phyloP scores from a whole-genome alignment of 2,113 vertebrate species.

The Podarcis raffonei region DNA sequence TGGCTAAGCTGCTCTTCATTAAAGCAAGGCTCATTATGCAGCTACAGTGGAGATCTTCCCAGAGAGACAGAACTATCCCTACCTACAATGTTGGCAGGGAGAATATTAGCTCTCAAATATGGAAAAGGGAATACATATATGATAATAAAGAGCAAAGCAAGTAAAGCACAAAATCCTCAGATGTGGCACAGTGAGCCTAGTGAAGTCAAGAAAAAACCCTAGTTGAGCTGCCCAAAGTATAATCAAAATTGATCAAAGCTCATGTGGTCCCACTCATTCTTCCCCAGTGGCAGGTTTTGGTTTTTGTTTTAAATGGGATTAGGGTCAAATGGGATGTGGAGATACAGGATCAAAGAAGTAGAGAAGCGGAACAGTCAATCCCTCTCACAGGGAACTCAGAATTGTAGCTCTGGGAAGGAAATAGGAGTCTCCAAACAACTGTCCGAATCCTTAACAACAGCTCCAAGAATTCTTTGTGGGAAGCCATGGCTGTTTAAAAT shows the following conservation, averaged over 20 bases:
- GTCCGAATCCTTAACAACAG: no score
- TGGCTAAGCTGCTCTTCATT: conserved; percentile 9
- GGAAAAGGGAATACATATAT: not conserved
- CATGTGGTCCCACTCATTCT: not conserved
- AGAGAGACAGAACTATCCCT: not conserved
- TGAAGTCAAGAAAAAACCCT: not conserved
- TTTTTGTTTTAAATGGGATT: not conserved
- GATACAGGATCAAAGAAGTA: not conserved
- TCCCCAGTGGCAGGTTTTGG: not conserved
- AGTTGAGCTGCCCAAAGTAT: not conserved
- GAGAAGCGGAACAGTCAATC: not conserved
- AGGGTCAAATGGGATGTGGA: not conserved
- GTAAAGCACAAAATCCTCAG: not conserved
- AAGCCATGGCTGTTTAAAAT: no score
- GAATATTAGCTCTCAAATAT: not conserved
- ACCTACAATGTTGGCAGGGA: not conserved
- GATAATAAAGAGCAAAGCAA: not conserved
- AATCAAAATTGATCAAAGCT: not conserved
- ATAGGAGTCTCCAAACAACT: no score
- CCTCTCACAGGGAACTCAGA: no score
- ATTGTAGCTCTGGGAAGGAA: no score
- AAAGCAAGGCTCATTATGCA: not conserved
- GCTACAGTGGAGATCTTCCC: not conserved
- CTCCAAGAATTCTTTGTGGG: no score
- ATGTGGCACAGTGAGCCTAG: not conserved